Evolutionary conservation across 1,140 invertebrate genomes (phyloP).

Genomic region (Batillaria attramentaria): DNA sequence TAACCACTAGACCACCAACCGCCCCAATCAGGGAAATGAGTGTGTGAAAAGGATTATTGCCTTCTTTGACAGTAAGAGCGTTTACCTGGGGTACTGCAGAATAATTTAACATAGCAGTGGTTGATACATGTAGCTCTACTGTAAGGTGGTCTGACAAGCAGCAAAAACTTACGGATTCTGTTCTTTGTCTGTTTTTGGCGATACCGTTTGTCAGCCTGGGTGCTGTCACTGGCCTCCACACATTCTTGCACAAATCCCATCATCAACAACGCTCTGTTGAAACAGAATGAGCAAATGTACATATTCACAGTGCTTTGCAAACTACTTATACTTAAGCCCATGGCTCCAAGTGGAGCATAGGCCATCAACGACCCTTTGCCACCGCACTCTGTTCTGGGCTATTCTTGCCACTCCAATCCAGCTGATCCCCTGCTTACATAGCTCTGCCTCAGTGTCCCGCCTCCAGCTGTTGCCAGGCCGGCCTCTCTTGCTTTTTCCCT

Average conservation of each 20-base stretch:
- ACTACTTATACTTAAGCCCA: background rate
- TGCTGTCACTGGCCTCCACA: constrained; percentile 57
- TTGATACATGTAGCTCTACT: too few relatives aligned
- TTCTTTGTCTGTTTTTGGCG: constrained; percentile 39
- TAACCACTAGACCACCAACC: too few relatives aligned
- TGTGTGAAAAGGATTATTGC: too few relatives aligned
- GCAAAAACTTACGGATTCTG: constrained; percentile 28
- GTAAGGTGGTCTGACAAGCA: too few relatives aligned
- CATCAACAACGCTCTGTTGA: constrained; percentile 54
- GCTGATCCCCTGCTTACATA: too few relatives aligned
- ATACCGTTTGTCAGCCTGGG: constrained; percentile 59
- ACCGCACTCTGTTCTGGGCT: background rate
- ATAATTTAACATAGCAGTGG: too few relatives aligned
- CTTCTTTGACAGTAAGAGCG: too few relatives aligned
- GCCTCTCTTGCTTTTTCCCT: too few relatives aligned
- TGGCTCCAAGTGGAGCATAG: background rate
- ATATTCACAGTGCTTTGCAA: background rate
- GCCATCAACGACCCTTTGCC: background rate
- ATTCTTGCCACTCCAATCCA: background rate
- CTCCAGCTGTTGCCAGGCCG: too few relatives aligned
- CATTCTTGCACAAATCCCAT: constrained; percentile 56
- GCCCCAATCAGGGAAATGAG: too few relatives aligned
- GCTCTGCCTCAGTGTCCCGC: too few relatives aligned
- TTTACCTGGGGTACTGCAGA: too few relatives aligned
- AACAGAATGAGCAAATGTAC: background rate